phyloP scores from a whole-genome alignment of 2,113 vertebrate genomes.

The Rhegmatorhina hoffmannsi region DNA sequence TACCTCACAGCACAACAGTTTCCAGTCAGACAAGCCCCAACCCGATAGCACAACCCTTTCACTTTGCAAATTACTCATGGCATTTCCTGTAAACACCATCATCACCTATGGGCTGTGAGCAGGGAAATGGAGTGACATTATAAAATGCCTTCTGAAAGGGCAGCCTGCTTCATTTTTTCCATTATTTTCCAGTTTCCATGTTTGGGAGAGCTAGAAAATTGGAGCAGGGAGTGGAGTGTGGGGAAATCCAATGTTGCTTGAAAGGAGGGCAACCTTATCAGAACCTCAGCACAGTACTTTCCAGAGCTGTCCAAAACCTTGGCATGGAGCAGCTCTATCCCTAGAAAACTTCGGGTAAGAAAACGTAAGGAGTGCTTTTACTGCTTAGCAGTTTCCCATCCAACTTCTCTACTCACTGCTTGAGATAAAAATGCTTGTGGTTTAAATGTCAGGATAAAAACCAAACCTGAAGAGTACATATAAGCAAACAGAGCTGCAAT shows the following conservation, averaged over 20 bases:
- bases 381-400: background rate
- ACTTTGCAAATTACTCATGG: constrained; percentile 15
- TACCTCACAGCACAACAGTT: background rate
- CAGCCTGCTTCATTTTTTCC: constrained; percentile 17
- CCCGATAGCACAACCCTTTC: background rate
- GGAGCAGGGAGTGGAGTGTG: background rate
- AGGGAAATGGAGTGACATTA: constrained; percentile 13
- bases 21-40: constrained; percentile 8
- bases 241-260: background rate
- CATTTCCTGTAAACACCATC: constrained; percentile 64
- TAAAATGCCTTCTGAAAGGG: constrained; percentile 33
- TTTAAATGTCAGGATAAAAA: background rate
- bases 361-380: background rate
- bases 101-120: background rate
- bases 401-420: background rate
- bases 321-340: background rate
- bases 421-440: background rate
- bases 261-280: background rate
- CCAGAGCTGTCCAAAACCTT: background rate
- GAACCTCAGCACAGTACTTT: background rate
- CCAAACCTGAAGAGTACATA: background rate
- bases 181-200: background rate
- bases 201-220: background rate
- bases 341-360: background rate
- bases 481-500: background rate